A percentile compares a stretch with the other conserved stretches of the same genome.
Conservation (phyloP, 2,888 invertebrate species). For the Acrobasis repandana region DNA sequence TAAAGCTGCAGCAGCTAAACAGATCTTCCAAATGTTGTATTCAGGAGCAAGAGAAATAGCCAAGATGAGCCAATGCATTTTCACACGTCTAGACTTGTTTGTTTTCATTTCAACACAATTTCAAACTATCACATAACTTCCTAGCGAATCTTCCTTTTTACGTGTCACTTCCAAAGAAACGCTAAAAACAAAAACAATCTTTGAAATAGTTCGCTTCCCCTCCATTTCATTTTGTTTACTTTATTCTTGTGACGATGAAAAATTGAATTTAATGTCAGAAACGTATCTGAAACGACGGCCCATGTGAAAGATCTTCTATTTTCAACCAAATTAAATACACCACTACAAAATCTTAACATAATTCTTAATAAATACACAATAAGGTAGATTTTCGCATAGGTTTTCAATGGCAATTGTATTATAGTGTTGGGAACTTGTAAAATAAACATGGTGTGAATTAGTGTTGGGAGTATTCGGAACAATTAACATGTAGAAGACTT, state of each 20-base stretch:
- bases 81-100: constrained; percentile 48
- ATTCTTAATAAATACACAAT: constrained; percentile 24
- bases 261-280: constrained; percentile 70
- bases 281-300: constrained; percentile 66
- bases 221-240: constrained; percentile 60
- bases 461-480: constrained; percentile 67
- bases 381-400: constrained; percentile 22
- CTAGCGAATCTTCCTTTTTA: constrained; percentile 51
- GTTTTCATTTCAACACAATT: constrained; percentile 48
- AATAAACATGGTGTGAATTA: constrained; percentile 77
- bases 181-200: constrained; percentile 45
- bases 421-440: constrained; percentile 50
- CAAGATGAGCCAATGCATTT: constrained; percentile 26
- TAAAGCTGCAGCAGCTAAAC: no score
- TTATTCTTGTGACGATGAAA: constrained; percentile 67
- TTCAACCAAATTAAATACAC: constrained; percentile 31
- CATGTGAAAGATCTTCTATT: constrained; percentile 59
- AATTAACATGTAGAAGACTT: constrained; percentile 72
- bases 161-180: constrained; percentile 49
- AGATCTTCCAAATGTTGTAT: no score
- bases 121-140: constrained; percentile 45
- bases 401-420: constrained; percentile 24
- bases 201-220: constrained; percentile 59
- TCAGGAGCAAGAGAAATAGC: not conserved
- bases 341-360: constrained; percentile 12